These are phyloP conservation scores for Rhysida immarginata DNA, from an alignment of 1,140 invertebrate species.

Conservation along the genomic window DNA sequence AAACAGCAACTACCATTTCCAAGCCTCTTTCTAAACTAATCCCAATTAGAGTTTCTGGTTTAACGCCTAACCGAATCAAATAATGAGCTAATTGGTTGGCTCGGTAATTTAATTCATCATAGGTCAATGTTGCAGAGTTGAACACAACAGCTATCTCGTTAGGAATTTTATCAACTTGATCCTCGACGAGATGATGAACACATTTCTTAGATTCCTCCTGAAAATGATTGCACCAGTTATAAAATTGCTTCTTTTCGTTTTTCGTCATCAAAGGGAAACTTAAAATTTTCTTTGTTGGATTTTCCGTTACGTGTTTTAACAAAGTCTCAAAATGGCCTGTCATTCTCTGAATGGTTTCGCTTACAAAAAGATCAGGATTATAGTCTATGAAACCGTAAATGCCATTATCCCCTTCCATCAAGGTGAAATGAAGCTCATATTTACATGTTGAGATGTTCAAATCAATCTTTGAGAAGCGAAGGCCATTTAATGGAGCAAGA, in stretches of 20 bases:
- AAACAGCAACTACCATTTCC: not conserved
- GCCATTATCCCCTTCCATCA: not conserved
- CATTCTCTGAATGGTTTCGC: not conserved
- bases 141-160: not conserved
- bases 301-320: not conserved
- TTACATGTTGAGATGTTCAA: not conserved
- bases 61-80: not conserved
- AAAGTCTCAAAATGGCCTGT: not conserved
- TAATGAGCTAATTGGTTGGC: conserved; percentile 1
- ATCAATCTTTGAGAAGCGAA: not conserved
- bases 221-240: not conserved
- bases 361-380: conserved; percentile 1
- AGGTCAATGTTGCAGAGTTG: not conserved
- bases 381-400: not conserved
- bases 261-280: not conserved
- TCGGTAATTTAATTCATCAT: not conserved
- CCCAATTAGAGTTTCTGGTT: not conserved
- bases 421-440: not conserved
- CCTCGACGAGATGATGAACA: not conserved
- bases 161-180: not conserved
- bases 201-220: not conserved
- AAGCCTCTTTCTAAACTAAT: not conserved
- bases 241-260: not conserved
- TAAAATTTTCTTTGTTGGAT: not conserved
- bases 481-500: not conserved